phyloP scores from a whole-genome alignment of 2,113 vertebrate genomes.

The Bos indicus region DNA sequence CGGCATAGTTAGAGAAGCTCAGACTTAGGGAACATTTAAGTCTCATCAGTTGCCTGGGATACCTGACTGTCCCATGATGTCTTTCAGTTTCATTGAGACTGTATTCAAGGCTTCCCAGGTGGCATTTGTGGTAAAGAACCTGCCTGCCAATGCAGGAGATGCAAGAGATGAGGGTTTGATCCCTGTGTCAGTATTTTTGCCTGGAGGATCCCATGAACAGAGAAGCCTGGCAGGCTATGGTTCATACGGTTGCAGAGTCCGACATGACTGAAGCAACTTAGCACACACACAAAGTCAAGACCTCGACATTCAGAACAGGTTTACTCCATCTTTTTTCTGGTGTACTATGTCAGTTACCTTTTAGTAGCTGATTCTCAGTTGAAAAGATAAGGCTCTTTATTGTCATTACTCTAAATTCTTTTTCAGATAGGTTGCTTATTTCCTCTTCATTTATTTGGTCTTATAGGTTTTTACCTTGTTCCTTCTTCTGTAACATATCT shows the following conservation, averaged over 20 bases:
- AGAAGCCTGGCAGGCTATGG: not conserved
- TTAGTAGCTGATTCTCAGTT: not conserved
- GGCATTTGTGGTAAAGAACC: not conserved
- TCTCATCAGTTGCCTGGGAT: not conserved
- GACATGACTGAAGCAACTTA: not conserved
- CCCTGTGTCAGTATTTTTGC: not conserved
- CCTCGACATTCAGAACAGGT: not conserved
- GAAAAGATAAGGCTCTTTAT: not conserved
- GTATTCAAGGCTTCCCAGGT: not conserved
- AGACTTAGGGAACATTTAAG: not conserved
- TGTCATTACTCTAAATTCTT: not conserved
- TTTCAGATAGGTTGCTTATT: not conserved
- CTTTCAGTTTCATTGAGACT: not conserved
- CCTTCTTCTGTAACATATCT: not conserved
- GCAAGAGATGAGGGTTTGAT: not conserved
- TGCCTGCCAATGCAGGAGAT: not conserved
- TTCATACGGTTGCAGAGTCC: not conserved
- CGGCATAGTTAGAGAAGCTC: not conserved
- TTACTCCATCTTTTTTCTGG: not conserved
- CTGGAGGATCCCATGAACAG: not conserved
- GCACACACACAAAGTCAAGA: not conserved
- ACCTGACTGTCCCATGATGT: not conserved
- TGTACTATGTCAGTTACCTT: not conserved
- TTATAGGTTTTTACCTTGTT: not conserved
- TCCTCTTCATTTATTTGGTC: not conserved